Evolutionary conservation across 2,888 invertebrate genomes (phyloP).

Genomic region (Sminthurides aquaticus): DNA sequence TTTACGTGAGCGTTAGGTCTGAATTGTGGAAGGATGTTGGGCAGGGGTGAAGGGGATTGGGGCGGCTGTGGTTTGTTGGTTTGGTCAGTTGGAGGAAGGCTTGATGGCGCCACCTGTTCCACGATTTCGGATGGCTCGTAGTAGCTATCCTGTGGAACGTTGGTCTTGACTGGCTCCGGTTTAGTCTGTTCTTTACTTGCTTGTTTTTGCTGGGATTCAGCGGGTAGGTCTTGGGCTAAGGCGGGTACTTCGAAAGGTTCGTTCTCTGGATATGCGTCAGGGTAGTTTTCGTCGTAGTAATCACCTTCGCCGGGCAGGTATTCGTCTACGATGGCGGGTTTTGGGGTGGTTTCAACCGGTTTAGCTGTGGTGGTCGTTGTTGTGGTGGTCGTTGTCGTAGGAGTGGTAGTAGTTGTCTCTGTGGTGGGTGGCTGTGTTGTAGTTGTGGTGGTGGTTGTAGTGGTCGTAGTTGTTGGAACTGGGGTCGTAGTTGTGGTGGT

Average conservation of each 20-base stretch:
- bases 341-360: neutral
- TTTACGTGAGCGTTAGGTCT: constrained; percentile 59
- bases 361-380: neutral
- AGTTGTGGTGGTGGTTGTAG: constrained; percentile 10
- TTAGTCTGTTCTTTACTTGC: neutral
- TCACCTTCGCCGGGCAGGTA: neutral
- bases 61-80: neutral
- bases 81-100: constrained; percentile 1
- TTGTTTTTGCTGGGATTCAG: neutral
- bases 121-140: neutral
- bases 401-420: constrained; percentile 1
- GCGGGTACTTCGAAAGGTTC: too few relatives aligned
- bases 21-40: constrained; percentile 65
- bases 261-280: constrained; percentile 9
- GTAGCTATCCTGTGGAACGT: neutral
- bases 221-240: neutral
- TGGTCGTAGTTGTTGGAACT: neutral
- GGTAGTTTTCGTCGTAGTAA: constrained; percentile 7
- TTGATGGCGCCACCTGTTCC: neutral
- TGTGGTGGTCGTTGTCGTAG: neutral
- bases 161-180: neutral
- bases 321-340: constrained; percentile 2
- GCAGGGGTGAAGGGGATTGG: constrained; percentile 46
- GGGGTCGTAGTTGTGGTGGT: constrained; percentile 10
- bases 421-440: constrained; percentile 13